Evolutionary conservation across 2,797 vertebrate genomes (phyloP).

Genomic region (Carapus acus): DNA sequence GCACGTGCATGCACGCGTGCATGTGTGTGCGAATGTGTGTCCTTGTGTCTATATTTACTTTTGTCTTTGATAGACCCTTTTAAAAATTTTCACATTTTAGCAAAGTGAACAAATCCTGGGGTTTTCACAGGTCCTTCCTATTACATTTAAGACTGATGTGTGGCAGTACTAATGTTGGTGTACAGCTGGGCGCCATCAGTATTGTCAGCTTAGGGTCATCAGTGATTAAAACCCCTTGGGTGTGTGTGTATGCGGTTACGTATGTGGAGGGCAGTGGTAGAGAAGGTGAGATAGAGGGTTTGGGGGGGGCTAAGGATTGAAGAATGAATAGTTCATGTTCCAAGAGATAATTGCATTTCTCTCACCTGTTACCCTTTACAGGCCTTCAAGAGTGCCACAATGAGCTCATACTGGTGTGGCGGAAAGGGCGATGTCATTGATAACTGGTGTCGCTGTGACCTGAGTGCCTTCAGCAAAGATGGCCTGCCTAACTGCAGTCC

Average conservation of each 20-base stretch:
- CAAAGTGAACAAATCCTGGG: constrained; percentile 16
- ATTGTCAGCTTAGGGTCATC: constrained; percentile 11
- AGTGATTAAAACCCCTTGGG: constrained; percentile 9
- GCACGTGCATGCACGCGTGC: no score
- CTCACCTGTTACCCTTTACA: constrained; percentile 72
- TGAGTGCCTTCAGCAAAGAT: constrained; percentile 90
- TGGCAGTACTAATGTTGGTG: constrained; percentile 11
- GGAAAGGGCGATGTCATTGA: constrained; percentile 98
- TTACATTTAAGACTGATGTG: not conserved
- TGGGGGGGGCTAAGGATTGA: constrained; percentile 34
- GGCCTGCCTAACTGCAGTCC: constrained; percentile 96
- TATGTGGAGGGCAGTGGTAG: constrained; percentile 22
- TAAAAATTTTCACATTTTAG: constrained; percentile 17
- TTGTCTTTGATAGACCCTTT: constrained; percentile 29
- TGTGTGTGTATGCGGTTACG: constrained; percentile 12
- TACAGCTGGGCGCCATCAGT: not conserved
- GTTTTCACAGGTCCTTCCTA: not conserved
- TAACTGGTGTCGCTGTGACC: constrained; percentile 98
- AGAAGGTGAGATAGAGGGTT: constrained; percentile 21
- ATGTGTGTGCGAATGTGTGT: constrained; percentile 10
- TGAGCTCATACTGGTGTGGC: constrained; percentile 99
- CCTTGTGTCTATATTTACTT: constrained; percentile 14
- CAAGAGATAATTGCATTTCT: constrained; percentile 73
- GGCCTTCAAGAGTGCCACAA: constrained; percentile 92
- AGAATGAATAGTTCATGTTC: constrained; percentile 50